Conservation (phyloP, 2,888 invertebrate genomes). For the Horisme vitalbata region DNA sequence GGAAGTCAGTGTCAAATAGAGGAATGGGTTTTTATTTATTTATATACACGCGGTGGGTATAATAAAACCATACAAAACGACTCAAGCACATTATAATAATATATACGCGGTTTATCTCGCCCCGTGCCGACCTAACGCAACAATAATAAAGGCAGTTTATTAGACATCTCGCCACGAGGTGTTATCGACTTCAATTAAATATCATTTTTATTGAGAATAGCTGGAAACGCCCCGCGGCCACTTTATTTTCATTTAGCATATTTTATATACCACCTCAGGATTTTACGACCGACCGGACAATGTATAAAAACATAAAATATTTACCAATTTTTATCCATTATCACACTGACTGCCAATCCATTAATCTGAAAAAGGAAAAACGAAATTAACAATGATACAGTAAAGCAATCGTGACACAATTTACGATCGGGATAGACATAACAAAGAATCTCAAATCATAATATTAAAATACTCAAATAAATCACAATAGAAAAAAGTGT, state of each 20-base stretch:
- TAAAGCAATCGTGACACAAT: conserved; percentile 39
- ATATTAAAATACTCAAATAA: conserved; percentile 62
- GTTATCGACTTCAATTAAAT: conserved; percentile 81
- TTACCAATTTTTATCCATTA: conserved; percentile 60
- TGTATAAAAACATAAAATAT: conserved; percentile 41
- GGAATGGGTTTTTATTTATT: too few species aligned
- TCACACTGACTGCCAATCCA: conserved; percentile 49
- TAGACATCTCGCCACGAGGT: conserved; percentile 69
- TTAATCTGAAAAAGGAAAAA: conserved; percentile 58
- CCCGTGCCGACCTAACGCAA: conserved; percentile 63
- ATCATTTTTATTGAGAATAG: conserved; percentile 78
- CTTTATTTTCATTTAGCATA: conserved; percentile 56
- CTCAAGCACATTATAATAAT: conserved; percentile 3
- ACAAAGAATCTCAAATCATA: conserved; percentile 54
- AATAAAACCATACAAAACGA: conserved; percentile 14
- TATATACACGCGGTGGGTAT: not conserved
- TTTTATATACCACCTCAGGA: conserved; percentile 42
- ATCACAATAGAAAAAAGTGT: conserved; percentile 64
- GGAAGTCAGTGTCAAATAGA: too few species aligned
- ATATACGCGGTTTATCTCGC: conserved; percentile 53
- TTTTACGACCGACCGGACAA: conserved; percentile 48
- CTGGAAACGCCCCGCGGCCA: conserved; percentile 66
- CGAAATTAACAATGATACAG: conserved; percentile 39
- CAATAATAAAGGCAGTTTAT: conserved; percentile 80
- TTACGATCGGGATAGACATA: conserved; percentile 56